These are phyloP conservation scores for Tringa solitaria DNA, from an alignment of 2,113 vertebrate genomes.

Conservation along the genomic window DNA sequence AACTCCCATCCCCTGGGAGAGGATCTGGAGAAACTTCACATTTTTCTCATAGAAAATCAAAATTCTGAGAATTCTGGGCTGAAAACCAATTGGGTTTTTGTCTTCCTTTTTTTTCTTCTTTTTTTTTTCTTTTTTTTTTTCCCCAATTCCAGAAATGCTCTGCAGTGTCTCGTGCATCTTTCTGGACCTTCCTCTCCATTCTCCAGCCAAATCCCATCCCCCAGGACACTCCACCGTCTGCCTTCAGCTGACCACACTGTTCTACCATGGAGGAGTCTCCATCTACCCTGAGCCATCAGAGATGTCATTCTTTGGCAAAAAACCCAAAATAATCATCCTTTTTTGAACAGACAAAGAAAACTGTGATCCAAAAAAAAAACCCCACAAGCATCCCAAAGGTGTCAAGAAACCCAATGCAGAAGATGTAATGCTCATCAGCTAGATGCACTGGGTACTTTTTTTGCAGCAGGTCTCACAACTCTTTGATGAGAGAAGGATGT, in stretches of 20 bases:
- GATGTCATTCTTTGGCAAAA: background rate
- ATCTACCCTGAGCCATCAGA: background rate
- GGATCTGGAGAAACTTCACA: rapidly evolving
- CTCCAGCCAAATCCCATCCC: background rate
- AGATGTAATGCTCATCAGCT: background rate
- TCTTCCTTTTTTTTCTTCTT: rapidly evolving
- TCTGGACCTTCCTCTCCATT: background rate
- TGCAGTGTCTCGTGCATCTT: background rate
- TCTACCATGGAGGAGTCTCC: background rate
- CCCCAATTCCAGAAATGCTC: background rate
- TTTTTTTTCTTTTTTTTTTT: no score
- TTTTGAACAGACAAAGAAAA: background rate
- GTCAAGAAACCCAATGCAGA: background rate
- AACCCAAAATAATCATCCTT: background rate
- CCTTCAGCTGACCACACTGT: background rate
- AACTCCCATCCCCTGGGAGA: background rate
- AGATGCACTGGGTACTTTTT: background rate
- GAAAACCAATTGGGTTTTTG: background rate
- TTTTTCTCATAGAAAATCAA: background rate
- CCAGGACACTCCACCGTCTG: background rate
- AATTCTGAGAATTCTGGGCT: background rate
- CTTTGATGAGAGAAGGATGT: background rate
- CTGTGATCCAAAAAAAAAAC: background rate
- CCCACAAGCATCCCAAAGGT: background rate
- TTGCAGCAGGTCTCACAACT: background rate